phyloP scores from a whole-genome alignment of 1,140 invertebrate genomes.

The Trichoplusia ni region DNA sequence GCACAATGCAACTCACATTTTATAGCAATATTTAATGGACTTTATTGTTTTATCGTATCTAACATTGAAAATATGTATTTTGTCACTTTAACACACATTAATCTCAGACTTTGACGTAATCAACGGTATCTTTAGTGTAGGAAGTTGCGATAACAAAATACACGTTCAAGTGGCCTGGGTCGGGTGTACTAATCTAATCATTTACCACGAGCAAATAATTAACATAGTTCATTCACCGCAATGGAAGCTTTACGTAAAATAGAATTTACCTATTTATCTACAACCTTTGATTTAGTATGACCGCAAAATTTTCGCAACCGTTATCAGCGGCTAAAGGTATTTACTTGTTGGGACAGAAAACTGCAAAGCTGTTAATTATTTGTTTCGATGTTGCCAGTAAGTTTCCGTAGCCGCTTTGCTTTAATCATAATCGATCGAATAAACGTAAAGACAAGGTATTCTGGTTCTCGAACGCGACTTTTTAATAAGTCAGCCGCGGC shows the following conservation, averaged over 20 bases:
- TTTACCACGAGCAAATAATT: constrained; percentile 52
- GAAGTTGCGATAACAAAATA: constrained; percentile 46
- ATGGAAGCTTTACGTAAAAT: constrained; percentile 34
- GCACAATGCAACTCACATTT: constrained; percentile 37
- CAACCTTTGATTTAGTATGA: constrained; percentile 15
- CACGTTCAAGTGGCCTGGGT: constrained; percentile 49
- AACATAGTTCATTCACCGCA: constrained; percentile 65
- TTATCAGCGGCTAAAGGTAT: constrained; percentile 28
- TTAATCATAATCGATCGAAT: constrained; percentile 49
- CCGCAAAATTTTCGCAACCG: constrained; percentile 43
- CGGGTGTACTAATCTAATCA: constrained; percentile 61
- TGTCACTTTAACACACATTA: not conserved
- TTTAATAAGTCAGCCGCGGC: constrained; percentile 46
- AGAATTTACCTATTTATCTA: constrained; percentile 28
- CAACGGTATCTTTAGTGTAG: constrained; percentile 32
- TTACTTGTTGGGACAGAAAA: constrained; percentile 33
- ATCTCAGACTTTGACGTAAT: constrained; percentile 41
- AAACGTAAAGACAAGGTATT: constrained; percentile 54
- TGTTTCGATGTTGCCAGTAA: constrained; percentile 34
- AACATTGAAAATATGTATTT: constrained; percentile 3
- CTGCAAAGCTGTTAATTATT: constrained; percentile 52
- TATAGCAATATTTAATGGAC: no score
- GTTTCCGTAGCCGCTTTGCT: constrained; percentile 42
- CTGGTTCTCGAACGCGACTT: constrained; percentile 48
- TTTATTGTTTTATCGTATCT: constrained; percentile 2